phyloP scores from a whole-genome alignment of 2,888 invertebrate species.

The Galeruca laticollis region DNA sequence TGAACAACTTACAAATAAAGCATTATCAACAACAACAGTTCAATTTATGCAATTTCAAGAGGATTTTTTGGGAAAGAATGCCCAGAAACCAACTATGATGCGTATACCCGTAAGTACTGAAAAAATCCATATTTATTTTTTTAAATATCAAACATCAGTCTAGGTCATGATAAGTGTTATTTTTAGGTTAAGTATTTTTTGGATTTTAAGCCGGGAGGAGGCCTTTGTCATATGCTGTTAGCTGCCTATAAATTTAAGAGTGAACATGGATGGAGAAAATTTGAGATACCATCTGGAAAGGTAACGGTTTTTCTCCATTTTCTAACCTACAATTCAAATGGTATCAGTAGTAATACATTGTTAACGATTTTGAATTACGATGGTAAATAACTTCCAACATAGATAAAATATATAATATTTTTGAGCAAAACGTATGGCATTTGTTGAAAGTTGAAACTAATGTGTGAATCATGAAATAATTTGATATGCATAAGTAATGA shows the following conservation, averaged over 20 bases:
- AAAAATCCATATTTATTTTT: not conserved
- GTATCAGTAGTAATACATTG: not conserved
- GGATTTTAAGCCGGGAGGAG: constrained; percentile 95
- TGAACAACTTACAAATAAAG: constrained; percentile 95
- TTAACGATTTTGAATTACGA: not conserved
- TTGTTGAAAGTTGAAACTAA: too few relatives aligned
- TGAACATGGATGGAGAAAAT: constrained; percentile 95
- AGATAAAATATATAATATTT: too few relatives aligned
- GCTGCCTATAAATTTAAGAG: constrained; percentile 96
- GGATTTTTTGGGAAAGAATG: constrained; percentile 94
- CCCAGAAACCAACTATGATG: constrained; percentile 87
- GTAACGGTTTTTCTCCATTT: constrained; percentile 66
- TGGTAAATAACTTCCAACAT: too few relatives aligned
- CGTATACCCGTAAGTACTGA: constrained; percentile 79
- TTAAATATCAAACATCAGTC: not conserved
- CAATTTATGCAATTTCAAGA: constrained; percentile 97
- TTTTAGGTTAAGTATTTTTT: constrained; percentile 92
- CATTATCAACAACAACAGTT: constrained; percentile 84
- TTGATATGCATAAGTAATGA: too few relatives aligned
- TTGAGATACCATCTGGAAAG: constrained; percentile 90
- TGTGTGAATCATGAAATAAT: too few relatives aligned
- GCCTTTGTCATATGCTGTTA: constrained; percentile 91
- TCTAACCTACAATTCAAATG: not conserved
- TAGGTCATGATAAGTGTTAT: not conserved
- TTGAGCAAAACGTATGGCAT: too few relatives aligned